Evolutionary conservation across 2,888 invertebrate species (phyloP).

Genomic region (Latrodectus hesperus): DNA sequence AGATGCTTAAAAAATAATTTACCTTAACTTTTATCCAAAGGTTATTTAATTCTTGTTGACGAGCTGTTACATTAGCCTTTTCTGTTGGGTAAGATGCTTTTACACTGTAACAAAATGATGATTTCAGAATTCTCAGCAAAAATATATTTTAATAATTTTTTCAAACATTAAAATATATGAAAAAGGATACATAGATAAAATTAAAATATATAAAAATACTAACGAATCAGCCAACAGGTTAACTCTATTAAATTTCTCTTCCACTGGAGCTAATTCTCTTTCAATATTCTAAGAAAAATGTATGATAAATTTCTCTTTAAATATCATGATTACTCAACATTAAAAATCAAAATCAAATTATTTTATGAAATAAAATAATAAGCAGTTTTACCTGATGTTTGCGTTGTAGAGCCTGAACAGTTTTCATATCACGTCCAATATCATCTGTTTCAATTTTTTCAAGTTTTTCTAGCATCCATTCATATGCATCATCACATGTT

Average conservation of each 20-base stretch:
- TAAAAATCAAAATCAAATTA: neutral
- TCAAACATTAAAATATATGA: neutral
- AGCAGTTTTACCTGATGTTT: conserved; percentile 82
- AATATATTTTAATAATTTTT: neutral
- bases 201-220: conserved; percentile 74
- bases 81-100: conserved; percentile 94
- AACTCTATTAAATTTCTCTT: conserved; percentile 91
- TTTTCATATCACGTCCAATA: conserved; percentile 88
- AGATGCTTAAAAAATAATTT: neutral
- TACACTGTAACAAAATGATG: conserved; percentile 79
- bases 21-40: conserved; percentile 89
- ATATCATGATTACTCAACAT: neutral
- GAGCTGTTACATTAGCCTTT: conserved; percentile 86
- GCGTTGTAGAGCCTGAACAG: conserved; percentile 92
- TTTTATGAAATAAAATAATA: neutral
- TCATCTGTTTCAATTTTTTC: conserved; percentile 84
- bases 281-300: conserved; percentile 81
- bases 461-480: conserved; percentile 98
- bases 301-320: neutral
- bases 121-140: neutral
- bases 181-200: neutral
- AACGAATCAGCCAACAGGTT: conserved; percentile 88
- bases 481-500: conserved; percentile 95
- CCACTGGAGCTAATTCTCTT: conserved; percentile 93
- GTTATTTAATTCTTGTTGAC: conserved; percentile 88